Evolutionary conservation across 2,113 vertebrate species (phyloP), one percentile per base, ranked within the genome.

Genomic region (Campylomormyrus numenius): DNA sequence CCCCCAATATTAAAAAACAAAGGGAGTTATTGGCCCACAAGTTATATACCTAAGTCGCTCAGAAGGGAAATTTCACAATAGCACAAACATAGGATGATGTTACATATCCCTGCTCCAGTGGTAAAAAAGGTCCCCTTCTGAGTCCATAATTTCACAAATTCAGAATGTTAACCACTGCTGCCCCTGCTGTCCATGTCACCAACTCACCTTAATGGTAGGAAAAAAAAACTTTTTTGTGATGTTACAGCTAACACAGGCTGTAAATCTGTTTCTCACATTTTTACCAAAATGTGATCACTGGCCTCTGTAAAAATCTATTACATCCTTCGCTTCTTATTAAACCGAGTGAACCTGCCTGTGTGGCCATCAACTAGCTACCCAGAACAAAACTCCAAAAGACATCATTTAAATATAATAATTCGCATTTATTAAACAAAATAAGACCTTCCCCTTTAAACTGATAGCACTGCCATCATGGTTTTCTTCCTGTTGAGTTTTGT

Each of bases 361-460:
- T 27, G n/a, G 27, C 10, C 62, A 70, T 13, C n/a, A 31, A 70
- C 62, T 31, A 21, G 8, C 19, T 45, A 88, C 56, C 35, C 39
- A 15, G 31, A 87, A 90, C 62, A 87, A 90, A 87, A 90, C 53
- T 52, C 85, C 90, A 90, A 87, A 90, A 92, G 94, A 95, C 93
- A 95, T 93, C 56, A 85, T 94, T 92, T 95, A 95, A 94, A 96
- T 96, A 97, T 96, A 96, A 95, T 96, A 95, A 97, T 95, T 96
- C 92, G 95, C 96, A 97, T 99, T 99, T 99, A 98, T 98, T 99
- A 94, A 98, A 96, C 97, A 98, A 98, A 99, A 98, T 98, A 96
- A 96, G 96, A 97, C 96, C 94, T 92, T 92, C 90, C 91, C 89
- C 80, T 92, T 90, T 91, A 92, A 93, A 90, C 89, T 91, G 94